Percentiles rank a stretch among this genome's conserved stretches.
phyloP scores from a whole-genome alignment of 2,113 vertebrate species.

The Thermophis baileyi region DNA sequence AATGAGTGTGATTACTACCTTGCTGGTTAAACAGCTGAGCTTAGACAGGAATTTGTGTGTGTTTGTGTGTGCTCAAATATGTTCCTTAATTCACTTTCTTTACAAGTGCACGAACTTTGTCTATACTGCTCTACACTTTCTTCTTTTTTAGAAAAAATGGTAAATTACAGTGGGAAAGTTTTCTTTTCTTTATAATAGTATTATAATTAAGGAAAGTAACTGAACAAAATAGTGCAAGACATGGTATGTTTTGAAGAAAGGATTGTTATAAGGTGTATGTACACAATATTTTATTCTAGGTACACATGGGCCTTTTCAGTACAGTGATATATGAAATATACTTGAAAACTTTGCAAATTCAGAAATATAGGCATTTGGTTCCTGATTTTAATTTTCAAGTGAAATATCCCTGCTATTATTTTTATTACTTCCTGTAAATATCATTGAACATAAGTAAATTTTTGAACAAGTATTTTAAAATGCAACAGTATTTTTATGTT shows the following conservation, averaged over 20 bases:
- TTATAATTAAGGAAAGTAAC: background rate
- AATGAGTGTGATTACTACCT: constrained; percentile 35
- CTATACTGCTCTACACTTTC: background rate
- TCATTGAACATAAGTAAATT: background rate
- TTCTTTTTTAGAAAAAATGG: background rate
- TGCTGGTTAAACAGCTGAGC: constrained; percentile 34
- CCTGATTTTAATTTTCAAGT: background rate
- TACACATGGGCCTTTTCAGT: background rate
- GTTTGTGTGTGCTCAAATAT: constrained; percentile 5
- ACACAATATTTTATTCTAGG: background rate
- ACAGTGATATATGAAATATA: background rate
- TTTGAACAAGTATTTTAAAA: background rate
- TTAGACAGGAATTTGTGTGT: constrained; percentile 23
- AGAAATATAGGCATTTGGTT: background rate
- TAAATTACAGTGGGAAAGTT: background rate
- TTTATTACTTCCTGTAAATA: background rate
- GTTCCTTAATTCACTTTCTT: constrained; percentile 35
- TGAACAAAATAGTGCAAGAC: background rate
- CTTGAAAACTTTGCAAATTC: background rate
- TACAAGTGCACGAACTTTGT: constrained; percentile 22
- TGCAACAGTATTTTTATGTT: background rate
- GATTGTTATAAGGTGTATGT: background rate
- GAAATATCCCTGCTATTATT: background rate
- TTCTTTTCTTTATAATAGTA: background rate
- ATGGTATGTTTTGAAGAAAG: background rate